phyloP scores from a whole-genome alignment of 1,140 invertebrate species.

The Helicoverpa zea region DNA sequence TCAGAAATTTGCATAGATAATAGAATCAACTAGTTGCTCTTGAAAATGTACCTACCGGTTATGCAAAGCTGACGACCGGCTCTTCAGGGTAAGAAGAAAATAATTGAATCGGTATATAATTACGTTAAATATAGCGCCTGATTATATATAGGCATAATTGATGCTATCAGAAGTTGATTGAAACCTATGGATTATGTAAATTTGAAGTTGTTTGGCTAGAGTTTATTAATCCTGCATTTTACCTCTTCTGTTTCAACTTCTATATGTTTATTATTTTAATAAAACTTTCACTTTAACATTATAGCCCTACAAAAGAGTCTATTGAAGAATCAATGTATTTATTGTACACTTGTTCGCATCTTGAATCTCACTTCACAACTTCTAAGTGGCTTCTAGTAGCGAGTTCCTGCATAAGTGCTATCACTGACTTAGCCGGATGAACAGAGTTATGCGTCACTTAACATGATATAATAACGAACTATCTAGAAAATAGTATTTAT shows the following conservation, averaged over 20 bases:
- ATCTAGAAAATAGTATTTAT: not conserved
- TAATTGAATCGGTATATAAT: not conserved
- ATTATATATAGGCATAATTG: too few relatives aligned
- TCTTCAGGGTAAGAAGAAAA: constrained; percentile 1
- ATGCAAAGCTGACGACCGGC: not conserved
- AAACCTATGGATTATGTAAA: too few relatives aligned
- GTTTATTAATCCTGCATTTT: too few relatives aligned
- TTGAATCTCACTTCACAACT: not conserved
- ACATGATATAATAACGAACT: not conserved
- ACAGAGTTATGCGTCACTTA: not conserved
- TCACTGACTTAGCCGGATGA: not conserved
- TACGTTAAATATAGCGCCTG: not conserved
- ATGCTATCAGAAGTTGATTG: too few relatives aligned
- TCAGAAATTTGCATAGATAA: not conserved
- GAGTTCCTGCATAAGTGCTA: not conserved
- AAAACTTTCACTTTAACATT: not conserved
- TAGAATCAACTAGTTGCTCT: constrained; percentile 7
- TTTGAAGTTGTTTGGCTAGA: too few relatives aligned
- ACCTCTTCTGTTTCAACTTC: too few relatives aligned
- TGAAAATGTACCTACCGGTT: constrained; percentile 15
- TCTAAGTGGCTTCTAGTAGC: not conserved
- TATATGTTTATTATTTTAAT: too few relatives aligned
- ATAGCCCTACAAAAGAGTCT: not conserved
- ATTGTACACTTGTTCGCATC: not conserved
- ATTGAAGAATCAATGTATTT: not conserved